Percentiles rank a stretch among this genome's conserved stretches.
Conservation (phyloP, 1,140 invertebrate genomes). For the Maniola jurtina region DNA sequence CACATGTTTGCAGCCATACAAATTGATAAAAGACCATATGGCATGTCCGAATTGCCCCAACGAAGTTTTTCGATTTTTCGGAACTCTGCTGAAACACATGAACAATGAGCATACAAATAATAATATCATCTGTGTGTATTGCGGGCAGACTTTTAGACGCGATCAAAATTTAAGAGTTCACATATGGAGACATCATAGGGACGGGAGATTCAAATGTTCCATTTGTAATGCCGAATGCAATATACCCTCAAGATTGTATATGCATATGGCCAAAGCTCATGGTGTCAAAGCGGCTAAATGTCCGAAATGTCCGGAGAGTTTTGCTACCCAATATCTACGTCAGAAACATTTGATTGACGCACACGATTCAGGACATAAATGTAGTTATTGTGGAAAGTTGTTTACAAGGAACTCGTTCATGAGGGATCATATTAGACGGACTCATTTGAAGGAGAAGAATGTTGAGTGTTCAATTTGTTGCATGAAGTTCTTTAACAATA, state of each 20-base stretch:
- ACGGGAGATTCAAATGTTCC: constrained; percentile 60
- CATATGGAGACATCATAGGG: constrained; percentile 67
- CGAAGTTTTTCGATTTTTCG: constrained; percentile 66
- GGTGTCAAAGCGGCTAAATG: constrained; percentile 66
- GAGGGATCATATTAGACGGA: constrained; percentile 60
- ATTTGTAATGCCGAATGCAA: constrained; percentile 62
- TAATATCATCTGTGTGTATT: constrained; percentile 69
- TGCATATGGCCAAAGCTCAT: constrained; percentile 67
- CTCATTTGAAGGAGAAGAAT: constrained; percentile 73
- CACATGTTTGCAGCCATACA: constrained; percentile 64
- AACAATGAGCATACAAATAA: constrained; percentile 67
- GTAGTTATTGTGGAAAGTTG: constrained; percentile 60
- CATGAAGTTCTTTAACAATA: constrained; percentile 72
- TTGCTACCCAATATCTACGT: constrained; percentile 60
- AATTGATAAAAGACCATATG: constrained; percentile 64
- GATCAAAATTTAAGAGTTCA: constrained; percentile 68
- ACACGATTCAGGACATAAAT: constrained; percentile 63
- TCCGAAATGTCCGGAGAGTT: constrained; percentile 58
- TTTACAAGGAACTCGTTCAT: constrained; percentile 68
- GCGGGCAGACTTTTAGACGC: constrained; percentile 60
- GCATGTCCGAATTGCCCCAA: constrained; percentile 57
- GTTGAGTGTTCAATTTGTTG: constrained; percentile 71
- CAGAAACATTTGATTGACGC: constrained; percentile 68
- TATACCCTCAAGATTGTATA: constrained; percentile 63
- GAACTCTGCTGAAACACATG: constrained; percentile 67